phyloP scores from a whole-genome alignment of 2,888 invertebrate species.

The Panorpa germanica region DNA sequence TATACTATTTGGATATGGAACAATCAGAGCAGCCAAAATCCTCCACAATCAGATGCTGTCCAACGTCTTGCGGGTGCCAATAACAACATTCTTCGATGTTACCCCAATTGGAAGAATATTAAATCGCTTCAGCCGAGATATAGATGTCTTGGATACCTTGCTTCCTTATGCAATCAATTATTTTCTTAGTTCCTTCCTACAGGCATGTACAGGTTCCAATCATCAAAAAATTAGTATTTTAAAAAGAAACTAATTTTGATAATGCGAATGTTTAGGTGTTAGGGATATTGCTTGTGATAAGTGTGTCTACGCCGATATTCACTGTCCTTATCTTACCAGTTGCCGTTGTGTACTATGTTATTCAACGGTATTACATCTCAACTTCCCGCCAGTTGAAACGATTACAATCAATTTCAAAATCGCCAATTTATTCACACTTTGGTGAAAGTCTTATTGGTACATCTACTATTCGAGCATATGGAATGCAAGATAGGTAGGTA shows the following conservation, averaged over 20 bases:
- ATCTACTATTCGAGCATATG: no score
- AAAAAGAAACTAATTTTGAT: no score
- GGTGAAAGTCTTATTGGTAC: no score
- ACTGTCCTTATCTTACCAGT: neutral
- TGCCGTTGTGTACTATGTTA: neutral
- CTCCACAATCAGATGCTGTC: conserved; percentile 36
- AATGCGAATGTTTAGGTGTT: no score
- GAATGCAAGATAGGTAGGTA: no score
- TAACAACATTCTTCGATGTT: conserved; percentile 47
- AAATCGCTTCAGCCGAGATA: conserved; percentile 47
- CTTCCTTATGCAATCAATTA: no score
- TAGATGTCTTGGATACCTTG: conserved; percentile 41
- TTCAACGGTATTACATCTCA: neutral
- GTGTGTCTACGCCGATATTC: neutral
- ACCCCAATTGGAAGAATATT: conserved; percentile 48
- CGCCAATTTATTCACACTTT: neutral
- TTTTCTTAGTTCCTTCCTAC: no score
- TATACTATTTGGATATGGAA: no score
- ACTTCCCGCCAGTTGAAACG: neutral
- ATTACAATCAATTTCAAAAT: neutral
- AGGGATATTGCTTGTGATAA: neutral
- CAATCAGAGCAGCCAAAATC: conserved; percentile 34
- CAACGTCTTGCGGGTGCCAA: conserved; percentile 36
- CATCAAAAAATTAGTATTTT: no score
- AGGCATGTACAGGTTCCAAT: no score